These are phyloP conservation scores for Drosophila asahinai DNA, from an alignment of 1,140 invertebrate genomes.

Conservation along the genomic window DNA sequence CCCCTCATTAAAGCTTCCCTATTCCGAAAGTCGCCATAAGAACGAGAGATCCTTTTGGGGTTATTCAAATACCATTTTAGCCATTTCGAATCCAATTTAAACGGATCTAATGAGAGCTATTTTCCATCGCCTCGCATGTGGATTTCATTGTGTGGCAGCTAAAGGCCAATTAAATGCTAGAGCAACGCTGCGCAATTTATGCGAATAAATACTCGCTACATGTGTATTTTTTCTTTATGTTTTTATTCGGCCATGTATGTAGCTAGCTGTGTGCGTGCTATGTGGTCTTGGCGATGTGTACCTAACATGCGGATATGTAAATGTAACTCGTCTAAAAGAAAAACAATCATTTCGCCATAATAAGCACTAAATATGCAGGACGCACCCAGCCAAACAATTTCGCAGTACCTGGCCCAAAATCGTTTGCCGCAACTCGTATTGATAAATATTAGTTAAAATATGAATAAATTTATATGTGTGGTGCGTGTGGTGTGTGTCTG, in stretches of 20 bases:
- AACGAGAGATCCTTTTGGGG: not conserved
- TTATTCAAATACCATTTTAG: not conserved
- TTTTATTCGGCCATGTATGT: slow-evolving; percentile 10
- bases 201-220: slow-evolving; percentile 37
- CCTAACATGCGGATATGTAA: slow-evolving; percentile 46
- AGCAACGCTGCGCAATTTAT: slow-evolving; percentile 20
- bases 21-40: not conserved
- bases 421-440: slow-evolving; percentile 47
- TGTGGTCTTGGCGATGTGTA: slow-evolving; percentile 6
- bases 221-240: slow-evolving; percentile 21
- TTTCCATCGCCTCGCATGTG: not conserved
- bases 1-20: not conserved
- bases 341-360: slow-evolving; percentile 76
- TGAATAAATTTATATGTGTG: slow-evolving; percentile 69
- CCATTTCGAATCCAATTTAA: slow-evolving; percentile 1
- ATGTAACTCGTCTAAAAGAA: slow-evolving; percentile 47
- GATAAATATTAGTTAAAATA: slow-evolving; percentile 83
- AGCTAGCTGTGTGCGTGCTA: not conserved
- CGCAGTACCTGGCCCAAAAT: slow-evolving; percentile 44
- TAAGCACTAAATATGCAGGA: slow-evolving; percentile 83
- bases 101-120: not conserved
- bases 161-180: slow-evolving; percentile 27
- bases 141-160: slow-evolving; percentile 14
- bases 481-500: slow-evolving; percentile 24
- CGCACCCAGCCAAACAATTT: slow-evolving; percentile 33